A percentile compares a stretch with the other conserved stretches of the same genome.
Conservation (phyloP, 92 coral and sea anemone genomes). For the Zoanthus sansibaricus region DNA sequence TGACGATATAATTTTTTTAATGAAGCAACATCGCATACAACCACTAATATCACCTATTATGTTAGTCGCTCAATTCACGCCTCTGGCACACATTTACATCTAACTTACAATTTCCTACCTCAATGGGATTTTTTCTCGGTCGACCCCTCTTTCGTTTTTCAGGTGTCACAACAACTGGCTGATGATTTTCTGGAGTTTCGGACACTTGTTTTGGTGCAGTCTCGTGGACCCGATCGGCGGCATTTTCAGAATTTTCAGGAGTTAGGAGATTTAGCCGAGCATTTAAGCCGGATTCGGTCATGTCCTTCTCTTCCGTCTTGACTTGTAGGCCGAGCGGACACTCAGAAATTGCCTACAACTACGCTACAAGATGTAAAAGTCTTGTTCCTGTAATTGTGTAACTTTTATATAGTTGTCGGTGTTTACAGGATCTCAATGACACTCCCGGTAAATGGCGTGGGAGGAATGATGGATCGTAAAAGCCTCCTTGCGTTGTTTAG, state of each 20-base stretch:
- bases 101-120: constrained; percentile 65
- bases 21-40: constrained; percentile 28
- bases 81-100: constrained; percentile 25
- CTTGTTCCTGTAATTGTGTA: constrained; percentile 29
- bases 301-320: constrained; percentile 41
- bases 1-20: constrained; percentile 38
- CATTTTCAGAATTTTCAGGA: constrained; percentile 45
- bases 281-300: constrained; percentile 37
- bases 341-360: constrained; percentile 33
- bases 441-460: constrained; percentile 75
- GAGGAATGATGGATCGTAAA: constrained; percentile 30
- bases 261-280: constrained; percentile 18
- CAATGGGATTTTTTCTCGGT: constrained; percentile 75
- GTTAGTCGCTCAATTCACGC: constrained; percentile 28
- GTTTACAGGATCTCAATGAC: constrained; percentile 46
- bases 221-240: constrained; percentile 17
- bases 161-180: constrained; percentile 59
- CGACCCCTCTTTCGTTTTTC: constrained; percentile 83
- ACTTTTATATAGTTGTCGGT: constrained; percentile 37
- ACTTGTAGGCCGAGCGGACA: constrained; percentile 7
- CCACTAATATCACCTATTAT: constrained; percentile 26
- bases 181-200: constrained; percentile 63
- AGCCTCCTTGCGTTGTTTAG: constrained; percentile 52
- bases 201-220: constrained; percentile 54
- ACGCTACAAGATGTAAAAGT: neutral